These are phyloP conservation scores for Typhlichthys subterraneus DNA, from an alignment of 2,797 vertebrate species.

Conservation along the genomic window DNA sequence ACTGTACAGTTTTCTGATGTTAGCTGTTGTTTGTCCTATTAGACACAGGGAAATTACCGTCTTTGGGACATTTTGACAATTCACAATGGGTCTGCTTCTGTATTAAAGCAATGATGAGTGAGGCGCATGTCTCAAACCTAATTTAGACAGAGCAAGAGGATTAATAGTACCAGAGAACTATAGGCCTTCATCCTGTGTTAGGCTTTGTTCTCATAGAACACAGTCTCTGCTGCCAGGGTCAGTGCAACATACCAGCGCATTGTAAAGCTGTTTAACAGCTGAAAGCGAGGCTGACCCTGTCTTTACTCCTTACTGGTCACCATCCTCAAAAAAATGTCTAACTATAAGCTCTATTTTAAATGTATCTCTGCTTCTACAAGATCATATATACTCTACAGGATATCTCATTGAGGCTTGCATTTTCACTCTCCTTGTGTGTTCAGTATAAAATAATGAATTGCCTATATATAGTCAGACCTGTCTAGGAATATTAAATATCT, in stretches of 20 bases:
- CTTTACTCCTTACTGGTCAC: slow-evolving; percentile 22
- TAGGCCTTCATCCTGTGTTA: slow-evolving; percentile 42
- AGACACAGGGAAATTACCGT: slow-evolving; percentile 6
- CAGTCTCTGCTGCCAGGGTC: slow-evolving; percentile 27
- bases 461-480: slow-evolving; percentile 10
- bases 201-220: slow-evolving; percentile 35
- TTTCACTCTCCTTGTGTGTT: too few species aligned
- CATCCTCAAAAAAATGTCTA: slow-evolving; percentile 43
- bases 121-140: slow-evolving; percentile 33
- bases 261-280: slow-evolving; percentile 50
- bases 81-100: slow-evolving; percentile 20
- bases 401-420: slow-evolving; percentile 8
- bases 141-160: slow-evolving; percentile 55
- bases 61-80: slow-evolving; percentile 25
- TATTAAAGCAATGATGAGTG: slow-evolving; percentile 51
- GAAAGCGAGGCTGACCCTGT: slow-evolving; percentile 51
- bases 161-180: slow-evolving; percentile 53
- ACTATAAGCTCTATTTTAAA: slow-evolving; percentile 36
- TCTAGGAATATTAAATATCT: slow-evolving; percentile 1
- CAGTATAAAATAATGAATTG: too few species aligned
- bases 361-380: slow-evolving; percentile 43
- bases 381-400: slow-evolving; percentile 37
- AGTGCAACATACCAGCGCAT: slow-evolving; percentile 32
- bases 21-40: slow-evolving; percentile 1
- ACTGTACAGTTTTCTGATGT: too few species aligned